Evolutionary conservation across 2,113 vertebrate genomes (phyloP), one percentile per base, ranked within the genome.

Genomic region (Bagarius yarrelli): DNA sequence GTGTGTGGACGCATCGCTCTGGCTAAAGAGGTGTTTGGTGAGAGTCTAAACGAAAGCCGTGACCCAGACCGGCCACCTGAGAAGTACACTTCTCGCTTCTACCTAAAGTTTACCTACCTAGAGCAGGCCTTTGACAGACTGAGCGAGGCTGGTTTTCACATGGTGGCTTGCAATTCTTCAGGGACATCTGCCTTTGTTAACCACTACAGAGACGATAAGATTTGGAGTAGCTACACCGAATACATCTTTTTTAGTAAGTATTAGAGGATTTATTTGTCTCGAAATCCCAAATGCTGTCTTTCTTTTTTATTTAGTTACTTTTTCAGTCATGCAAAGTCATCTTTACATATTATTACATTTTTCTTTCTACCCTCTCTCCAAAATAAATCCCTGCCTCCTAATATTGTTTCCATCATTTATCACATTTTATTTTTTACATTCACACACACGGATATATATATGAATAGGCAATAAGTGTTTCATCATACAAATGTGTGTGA

Each of bases 241-340:
- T 96, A 96, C 91, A 96, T 96, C 89, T 96, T 96, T 83, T 96
- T 93, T 90, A 92, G 95, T 96, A 93, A 95, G 95, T 94, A 69
- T 66, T 36, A 47, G 23, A 85, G 36, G 82, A 57, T 27, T 55
- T 19, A 14, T 75, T 27, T n/a, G 9, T 18, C 25, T 32, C 18
- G 44, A 47, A 40, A 23, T 32, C 3, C 5, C 25, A 2, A 73
- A 9, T 34, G 47, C 19, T 21, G 16, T 57, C 36, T 60, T 4
- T 47, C 36, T 59, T 23, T 64, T 25, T 64, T 23, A 50, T 63
- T 78, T 25, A 15, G 60, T 64, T 40, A 61, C 36, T 16, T 77
- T 40, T 40, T 44, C 25, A 76, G 14, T 36, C 34, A 30, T 70
- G 25, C 23, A 40, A 40, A n/a, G 44, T 3, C 15, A 59, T 76